phyloP scores from a whole-genome alignment of 1,140 invertebrate genomes.

The Battus philenor region DNA sequence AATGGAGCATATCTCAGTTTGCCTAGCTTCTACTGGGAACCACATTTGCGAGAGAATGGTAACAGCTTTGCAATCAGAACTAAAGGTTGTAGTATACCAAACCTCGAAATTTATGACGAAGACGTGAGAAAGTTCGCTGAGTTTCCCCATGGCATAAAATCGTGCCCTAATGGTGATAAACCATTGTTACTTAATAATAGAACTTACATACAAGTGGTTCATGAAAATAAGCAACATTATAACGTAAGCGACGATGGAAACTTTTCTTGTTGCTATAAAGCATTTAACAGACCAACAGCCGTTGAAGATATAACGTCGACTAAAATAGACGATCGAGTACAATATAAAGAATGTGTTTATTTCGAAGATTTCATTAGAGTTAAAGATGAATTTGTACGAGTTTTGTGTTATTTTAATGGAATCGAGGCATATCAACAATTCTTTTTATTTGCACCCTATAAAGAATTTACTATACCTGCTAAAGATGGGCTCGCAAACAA shows the following conservation, averaged over 20 bases:
- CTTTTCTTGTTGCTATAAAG: conserved; percentile 78
- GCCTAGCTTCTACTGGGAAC: background rate
- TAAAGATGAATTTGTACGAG: conserved; percentile 78
- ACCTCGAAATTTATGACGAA: conserved; percentile 81
- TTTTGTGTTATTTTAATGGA: conserved; percentile 73
- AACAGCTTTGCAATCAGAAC: conserved; percentile 78
- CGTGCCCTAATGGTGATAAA: conserved; percentile 34
- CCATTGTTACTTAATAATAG: conserved; percentile 78
- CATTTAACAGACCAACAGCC: conserved; percentile 76
- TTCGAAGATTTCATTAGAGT: conserved; percentile 57
- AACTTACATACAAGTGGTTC: conserved; percentile 73
- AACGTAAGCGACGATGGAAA: conserved; percentile 37
- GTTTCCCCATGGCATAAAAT: conserved; percentile 29
- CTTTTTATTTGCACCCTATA: conserved; percentile 78
- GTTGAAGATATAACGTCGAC: conserved; percentile 36
- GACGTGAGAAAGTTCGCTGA: conserved; percentile 39
- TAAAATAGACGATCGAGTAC: conserved; percentile 47
- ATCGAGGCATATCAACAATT: conserved; percentile 79
- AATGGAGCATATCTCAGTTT: background rate
- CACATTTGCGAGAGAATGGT: background rate
- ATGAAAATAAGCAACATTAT: conserved; percentile 67
- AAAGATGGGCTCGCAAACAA: conserved; percentile 17
- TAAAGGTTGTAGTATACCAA: conserved; percentile 86
- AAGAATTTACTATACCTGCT: conserved; percentile 20
- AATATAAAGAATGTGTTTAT: conserved; percentile 48